Conservation (phyloP, 2,888 invertebrate genomes). For the Andrena praecox region DNA sequence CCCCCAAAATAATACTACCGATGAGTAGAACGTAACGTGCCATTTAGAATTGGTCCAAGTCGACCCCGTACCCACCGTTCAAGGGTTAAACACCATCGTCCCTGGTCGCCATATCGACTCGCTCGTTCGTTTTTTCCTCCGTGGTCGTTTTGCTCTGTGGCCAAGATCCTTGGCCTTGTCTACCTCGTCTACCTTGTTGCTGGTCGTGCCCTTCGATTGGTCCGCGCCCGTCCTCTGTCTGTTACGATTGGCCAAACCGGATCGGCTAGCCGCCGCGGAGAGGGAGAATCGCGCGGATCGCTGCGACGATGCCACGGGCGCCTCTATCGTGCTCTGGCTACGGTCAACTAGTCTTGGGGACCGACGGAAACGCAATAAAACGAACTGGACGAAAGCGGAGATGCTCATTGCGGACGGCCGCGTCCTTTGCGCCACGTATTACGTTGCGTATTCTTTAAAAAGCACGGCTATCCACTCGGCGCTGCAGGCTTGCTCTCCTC, state of each 20-base stretch:
- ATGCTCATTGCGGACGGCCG: constrained; percentile 44
- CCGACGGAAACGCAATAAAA: constrained; percentile 52
- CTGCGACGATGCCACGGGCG: constrained; percentile 27
- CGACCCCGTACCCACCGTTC: too few relatives aligned
- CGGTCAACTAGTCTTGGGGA: constrained; percentile 67
- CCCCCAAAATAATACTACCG: too few relatives aligned
- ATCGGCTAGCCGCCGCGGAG: constrained; percentile 67
- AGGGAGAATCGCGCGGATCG: constrained; percentile 47
- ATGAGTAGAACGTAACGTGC: too few relatives aligned
- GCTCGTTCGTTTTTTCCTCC: constrained; percentile 22
- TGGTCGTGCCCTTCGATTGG: constrained; percentile 62
- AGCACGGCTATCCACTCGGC: constrained; percentile 18
- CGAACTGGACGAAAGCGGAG: constrained; percentile 38
- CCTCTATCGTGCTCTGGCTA: constrained; percentile 62
- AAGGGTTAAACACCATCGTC: constrained; percentile 38
- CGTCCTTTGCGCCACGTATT: constrained; percentile 41
- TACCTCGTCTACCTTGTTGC: constrained; percentile 44
- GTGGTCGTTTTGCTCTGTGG: constrained; percentile 30
- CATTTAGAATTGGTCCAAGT: too few relatives aligned
- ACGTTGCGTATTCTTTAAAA: constrained; percentile 23
- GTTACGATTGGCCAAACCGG: constrained; percentile 71
- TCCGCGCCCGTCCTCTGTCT: constrained; percentile 62
- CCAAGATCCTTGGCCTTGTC: constrained; percentile 16
- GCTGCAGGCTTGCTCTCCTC: constrained; percentile 10
- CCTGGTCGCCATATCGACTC: constrained; percentile 23